These are phyloP conservation scores for Tragulus kanchil DNA, from an alignment of 2,113 vertebrate genomes.

Conservation along the genomic window DNA sequence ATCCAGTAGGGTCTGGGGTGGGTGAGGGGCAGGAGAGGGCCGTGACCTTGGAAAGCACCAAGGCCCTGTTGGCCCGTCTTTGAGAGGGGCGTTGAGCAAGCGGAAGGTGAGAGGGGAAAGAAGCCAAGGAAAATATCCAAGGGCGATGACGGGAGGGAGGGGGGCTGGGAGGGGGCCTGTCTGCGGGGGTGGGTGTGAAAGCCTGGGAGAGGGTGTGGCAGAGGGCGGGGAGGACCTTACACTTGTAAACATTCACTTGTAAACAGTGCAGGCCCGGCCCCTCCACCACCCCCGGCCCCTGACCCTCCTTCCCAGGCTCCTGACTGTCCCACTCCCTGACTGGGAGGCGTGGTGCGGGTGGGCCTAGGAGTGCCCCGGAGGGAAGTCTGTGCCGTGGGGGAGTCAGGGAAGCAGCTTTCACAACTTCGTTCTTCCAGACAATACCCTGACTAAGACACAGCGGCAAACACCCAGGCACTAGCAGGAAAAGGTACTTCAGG, in stretches of 20 bases:
- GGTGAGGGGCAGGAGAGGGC: neutral
- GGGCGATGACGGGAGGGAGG: neutral
- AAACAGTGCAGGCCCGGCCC: neutral
- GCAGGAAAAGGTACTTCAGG: neutral
- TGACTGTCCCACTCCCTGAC: neutral
- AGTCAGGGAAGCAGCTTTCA: conserved; percentile 23
- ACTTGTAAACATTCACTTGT: neutral
- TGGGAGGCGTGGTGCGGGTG: neutral
- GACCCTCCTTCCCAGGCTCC: neutral
- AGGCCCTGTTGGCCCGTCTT: neutral
- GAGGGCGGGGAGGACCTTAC: neutral
- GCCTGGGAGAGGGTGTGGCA: neutral
- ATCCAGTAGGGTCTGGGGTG: neutral
- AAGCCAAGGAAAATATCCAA: neutral
- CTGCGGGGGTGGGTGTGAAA: neutral
- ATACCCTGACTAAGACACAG: neutral
- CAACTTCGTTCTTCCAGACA: neutral
- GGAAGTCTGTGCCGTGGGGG: neutral
- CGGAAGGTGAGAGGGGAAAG: neutral
- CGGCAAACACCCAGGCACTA: neutral
- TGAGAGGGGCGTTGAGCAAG: neutral
- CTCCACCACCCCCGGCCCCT: neutral
- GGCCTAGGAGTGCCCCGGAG: neutral
- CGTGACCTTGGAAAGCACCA: neutral
- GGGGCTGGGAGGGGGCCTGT: neutral